Conservation (phyloP, 2,113 vertebrate genomes). For the Notiomystis cincta region DNA sequence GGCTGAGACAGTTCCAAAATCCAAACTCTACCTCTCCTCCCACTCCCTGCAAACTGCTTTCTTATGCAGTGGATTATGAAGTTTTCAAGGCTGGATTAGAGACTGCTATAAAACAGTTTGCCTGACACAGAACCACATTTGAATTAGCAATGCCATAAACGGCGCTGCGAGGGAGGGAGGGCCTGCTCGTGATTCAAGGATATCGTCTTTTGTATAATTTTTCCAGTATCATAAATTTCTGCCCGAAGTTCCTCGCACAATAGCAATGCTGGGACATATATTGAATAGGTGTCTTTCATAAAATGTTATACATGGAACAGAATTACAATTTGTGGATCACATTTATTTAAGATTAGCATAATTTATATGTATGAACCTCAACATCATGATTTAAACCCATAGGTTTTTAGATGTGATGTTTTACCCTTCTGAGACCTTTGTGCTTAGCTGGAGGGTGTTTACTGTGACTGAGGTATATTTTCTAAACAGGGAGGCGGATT, state of each 20-base stretch:
- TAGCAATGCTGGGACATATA: background rate
- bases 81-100: constrained; percentile 16
- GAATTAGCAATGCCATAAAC: constrained; percentile 59
- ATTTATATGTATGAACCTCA: background rate
- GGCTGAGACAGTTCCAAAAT: background rate
- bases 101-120: constrained; percentile 38
- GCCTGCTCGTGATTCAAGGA: constrained; percentile 23
- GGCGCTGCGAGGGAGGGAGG: background rate
- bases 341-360: background rate
- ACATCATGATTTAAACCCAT: background rate
- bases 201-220: constrained; percentile 10
- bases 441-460: background rate
- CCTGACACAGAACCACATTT: constrained; percentile 22
- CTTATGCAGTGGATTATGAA: background rate
- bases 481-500: constrained; percentile 12
- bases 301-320: background rate
- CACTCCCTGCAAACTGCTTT: background rate
- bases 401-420: background rate
- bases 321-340: background rate
- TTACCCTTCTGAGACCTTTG: background rate
- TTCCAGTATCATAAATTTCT: constrained; percentile 31
- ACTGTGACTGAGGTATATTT: background rate
- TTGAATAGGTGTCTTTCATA: constrained; percentile 6
- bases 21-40: background rate
- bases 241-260: background rate